Percentiles rank a stretch among this genome's conserved stretches.
Conservation (phyloP, 2,797 vertebrate genomes). For the Pseudotriccus pelzelni region DNA sequence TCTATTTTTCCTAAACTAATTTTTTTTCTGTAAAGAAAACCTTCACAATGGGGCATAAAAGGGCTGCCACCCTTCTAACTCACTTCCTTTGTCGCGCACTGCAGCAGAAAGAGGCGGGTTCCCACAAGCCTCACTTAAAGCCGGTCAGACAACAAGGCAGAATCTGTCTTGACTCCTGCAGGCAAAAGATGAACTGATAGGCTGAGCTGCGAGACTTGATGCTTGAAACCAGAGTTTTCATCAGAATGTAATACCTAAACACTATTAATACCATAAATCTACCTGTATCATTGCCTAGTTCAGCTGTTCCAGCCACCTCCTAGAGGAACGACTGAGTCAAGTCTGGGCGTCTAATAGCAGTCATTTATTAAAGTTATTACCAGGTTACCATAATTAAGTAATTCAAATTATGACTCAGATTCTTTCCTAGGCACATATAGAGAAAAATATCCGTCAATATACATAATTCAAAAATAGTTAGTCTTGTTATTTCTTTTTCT, state of each 20-base stretch:
- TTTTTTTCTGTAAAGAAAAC: neutral
- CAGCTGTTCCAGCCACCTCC: neutral
- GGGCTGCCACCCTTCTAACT: neutral
- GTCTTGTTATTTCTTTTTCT: neutral
- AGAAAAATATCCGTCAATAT: neutral
- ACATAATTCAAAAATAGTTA: neutral
- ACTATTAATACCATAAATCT: neutral
- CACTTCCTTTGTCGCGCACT: neutral
- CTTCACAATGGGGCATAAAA: neutral
- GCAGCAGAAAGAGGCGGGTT: neutral
- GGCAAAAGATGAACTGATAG: accelerated
- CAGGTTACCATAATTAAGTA: neutral
- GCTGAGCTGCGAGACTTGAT: neutral
- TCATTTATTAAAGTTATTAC: neutral
- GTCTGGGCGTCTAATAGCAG: neutral
- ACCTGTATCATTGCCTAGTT: neutral
- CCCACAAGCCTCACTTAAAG: neutral
- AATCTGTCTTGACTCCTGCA: neutral
- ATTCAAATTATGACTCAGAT: neutral
- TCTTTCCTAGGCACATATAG: neutral
- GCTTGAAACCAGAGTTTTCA: neutral
- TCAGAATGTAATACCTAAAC: neutral
- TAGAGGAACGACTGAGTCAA: neutral
- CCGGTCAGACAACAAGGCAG: neutral
- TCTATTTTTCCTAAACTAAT: neutral